A percentile compares a stretch with the other conserved stretches of the same genome.
Evolutionary conservation across 2,797 vertebrate species (phyloP).

Genomic region (Synanceia verrucosa): DNA sequence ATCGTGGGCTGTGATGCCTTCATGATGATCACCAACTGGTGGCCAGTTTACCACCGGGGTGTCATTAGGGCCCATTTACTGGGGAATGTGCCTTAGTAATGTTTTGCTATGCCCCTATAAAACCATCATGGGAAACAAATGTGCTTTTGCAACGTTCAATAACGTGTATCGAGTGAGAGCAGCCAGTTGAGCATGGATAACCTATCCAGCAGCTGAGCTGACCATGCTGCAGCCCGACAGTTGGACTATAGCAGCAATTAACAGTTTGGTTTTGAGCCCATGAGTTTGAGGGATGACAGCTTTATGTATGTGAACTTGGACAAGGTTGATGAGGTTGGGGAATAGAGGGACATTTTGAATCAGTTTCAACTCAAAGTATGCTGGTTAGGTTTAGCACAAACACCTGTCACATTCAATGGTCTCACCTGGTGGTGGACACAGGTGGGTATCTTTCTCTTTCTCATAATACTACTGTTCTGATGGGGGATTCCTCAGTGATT

Average conservation of each 20-base stretch:
- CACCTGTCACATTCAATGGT: constrained; percentile 19
- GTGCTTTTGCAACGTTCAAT: constrained; percentile 16
- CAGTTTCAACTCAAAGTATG: not conserved
- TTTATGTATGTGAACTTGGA: not conserved
- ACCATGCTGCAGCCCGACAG: constrained; percentile 19
- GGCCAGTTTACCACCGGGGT: constrained; percentile 32
- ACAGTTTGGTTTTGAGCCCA: constrained; percentile 22
- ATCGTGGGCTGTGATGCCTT: not conserved
- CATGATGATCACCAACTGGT: constrained; percentile 14
- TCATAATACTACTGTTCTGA: not conserved
- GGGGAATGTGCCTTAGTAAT: not conserved
- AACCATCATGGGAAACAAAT: constrained; percentile 25
- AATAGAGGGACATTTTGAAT: not conserved
- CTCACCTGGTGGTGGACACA: constrained; percentile 13
- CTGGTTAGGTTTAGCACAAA: constrained; percentile 5
- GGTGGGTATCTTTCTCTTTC: not conserved
- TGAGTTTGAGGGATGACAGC: constrained; percentile 2
- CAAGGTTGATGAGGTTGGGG: not conserved
- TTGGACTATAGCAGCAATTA: constrained; percentile 21
- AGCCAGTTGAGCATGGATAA: constrained; percentile 14
- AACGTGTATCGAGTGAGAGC: not conserved
- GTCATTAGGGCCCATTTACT: constrained; percentile 33
- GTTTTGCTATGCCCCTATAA: constrained; percentile 20
- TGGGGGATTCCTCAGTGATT: not conserved
- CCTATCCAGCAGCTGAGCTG: constrained; percentile 19